Evolutionary conservation across 2,888 invertebrate genomes (phyloP).

Genomic region (Acronicta leporina): DNA sequence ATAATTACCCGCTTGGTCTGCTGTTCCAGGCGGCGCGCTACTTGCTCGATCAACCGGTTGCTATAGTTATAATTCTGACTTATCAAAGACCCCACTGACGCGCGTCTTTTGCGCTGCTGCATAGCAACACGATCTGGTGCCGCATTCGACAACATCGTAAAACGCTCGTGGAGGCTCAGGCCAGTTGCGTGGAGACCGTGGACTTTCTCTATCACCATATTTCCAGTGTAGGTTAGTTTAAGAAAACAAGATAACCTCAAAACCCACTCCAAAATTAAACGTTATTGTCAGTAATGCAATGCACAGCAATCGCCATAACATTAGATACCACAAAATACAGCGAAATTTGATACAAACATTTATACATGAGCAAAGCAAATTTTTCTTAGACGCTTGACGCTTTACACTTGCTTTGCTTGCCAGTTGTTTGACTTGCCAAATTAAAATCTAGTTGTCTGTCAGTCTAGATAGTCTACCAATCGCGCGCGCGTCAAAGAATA

Average conservation of each 20-base stretch:
- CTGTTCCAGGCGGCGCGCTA: conserved; percentile 71
- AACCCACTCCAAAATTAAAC: conserved; percentile 10
- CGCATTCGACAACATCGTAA: conserved; percentile 67
- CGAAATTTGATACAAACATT: conserved; percentile 51
- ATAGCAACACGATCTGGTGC: conserved; percentile 48
- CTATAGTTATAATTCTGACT: conserved; percentile 62
- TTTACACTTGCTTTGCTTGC: too few relatives aligned
- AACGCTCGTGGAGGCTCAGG: conserved; percentile 75
- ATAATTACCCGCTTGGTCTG: conserved; percentile 69
- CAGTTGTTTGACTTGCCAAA: too few relatives aligned
- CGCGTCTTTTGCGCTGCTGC: conserved; percentile 55
- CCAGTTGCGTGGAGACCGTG: conserved; percentile 83
- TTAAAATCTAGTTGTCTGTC: too few relatives aligned
- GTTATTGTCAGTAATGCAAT: conserved; percentile 20
- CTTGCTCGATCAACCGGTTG: conserved; percentile 65
- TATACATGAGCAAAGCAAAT: conserved; percentile 7
- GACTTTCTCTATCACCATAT: conserved; percentile 79
- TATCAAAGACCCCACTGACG: conserved; percentile 51
- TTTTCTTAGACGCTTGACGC: conserved; percentile 45
- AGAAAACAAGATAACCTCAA: conserved; percentile 41
- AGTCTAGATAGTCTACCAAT: too few relatives aligned
- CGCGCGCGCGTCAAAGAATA: too few relatives aligned
- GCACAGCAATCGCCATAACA: conserved; percentile 40
- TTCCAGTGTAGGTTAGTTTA: conserved; percentile 22
- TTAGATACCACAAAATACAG: conserved; percentile 10